Base-by-base conservation (phyloP, 1,140 invertebrate genomes). In the Agraylea sexmaculata region DNA sequence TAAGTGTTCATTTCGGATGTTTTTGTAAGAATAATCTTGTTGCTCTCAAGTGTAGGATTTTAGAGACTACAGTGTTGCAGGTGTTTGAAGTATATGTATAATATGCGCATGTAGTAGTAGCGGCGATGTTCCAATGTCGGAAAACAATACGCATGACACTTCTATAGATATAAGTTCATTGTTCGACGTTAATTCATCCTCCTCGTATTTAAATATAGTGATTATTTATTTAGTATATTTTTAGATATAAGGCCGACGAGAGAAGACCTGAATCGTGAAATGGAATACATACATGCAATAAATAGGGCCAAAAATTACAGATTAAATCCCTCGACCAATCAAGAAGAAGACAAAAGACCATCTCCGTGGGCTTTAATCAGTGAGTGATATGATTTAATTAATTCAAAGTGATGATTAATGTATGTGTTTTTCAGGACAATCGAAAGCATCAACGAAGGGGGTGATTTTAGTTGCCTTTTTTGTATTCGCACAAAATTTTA, bases 261-360 rank as follows among this genome's bases (percentile, higher is more conserved):
- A 23, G 41, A 43, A 23, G 41, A 28, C n/a, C 17, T 43, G 4
- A 22, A 27, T 10, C 25, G 41, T 13, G 41, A 43, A 16, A 36
- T 43, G 34, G 41, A 43, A 16, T 43, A n/a, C n/a, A n/a, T n/a
- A 31, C 29, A 11, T 10, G 15, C 2, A 29, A n/a, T 7, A 2
- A 10, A 12, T 31, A 40, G 16, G 22, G 22, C 29, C 12, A 7
- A 13, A 31, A 31, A 31, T 13, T 31, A 31, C 12, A n/a, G 12
- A 13, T 16, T 31, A 16, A 16, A 13, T 13, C 17, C 29, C 12
- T 31, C 29, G 29, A n/a, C 17, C 12, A 31, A n/a, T 31, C 11
- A 18, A 35, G 17, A 8, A 5, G 4, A 13, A 16, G 17, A 13
- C 8, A 18, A 10, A 6, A 18, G 11, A 6, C 5, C 16, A 6